Conservation (phyloP, 2,888 invertebrate species). For the Andrena flavipes region DNA sequence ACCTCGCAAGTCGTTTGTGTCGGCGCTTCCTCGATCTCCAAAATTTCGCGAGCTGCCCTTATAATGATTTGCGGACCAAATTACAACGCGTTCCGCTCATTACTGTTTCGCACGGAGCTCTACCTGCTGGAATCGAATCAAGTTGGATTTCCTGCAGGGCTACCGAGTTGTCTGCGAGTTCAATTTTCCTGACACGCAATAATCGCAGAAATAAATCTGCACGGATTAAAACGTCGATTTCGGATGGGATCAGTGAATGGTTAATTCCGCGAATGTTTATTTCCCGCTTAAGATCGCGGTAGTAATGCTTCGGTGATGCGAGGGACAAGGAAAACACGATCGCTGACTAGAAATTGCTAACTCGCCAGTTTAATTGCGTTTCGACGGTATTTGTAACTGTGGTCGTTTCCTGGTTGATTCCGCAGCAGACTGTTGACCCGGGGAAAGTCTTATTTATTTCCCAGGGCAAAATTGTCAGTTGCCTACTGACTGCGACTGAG, state of each 20-base stretch:
- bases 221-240: conserved; percentile 24
- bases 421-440: too few relatives aligned
- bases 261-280: conserved; percentile 24
- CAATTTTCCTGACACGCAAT: conserved; percentile 17
- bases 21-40: conserved; percentile 29
- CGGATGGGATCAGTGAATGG: conserved; percentile 36
- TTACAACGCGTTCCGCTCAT: not conserved
- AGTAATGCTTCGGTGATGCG: conserved; percentile 1
- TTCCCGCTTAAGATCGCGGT: not conserved
- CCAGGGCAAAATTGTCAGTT: too few relatives aligned
- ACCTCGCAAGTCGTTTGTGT: not conserved
- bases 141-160: conserved; percentile 25
- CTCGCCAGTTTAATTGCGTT: conserved; percentile 2
- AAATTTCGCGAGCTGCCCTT: conserved; percentile 13
- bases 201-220: conserved; percentile 3
- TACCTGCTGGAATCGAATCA: conserved; percentile 40
- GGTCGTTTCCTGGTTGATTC: not conserved
- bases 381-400: not conserved
- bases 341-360: not conserved
- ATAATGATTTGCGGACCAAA: not conserved
- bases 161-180: not conserved
- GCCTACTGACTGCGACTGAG: too few relatives aligned
- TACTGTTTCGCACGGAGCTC: not conserved
- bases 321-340: not conserved
- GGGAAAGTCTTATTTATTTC: too few relatives aligned